Evolutionary conservation across 2,113 vertebrate genomes (phyloP), one percentile per base, ranked within the genome.

Genomic region (Natator depressus): DNA sequence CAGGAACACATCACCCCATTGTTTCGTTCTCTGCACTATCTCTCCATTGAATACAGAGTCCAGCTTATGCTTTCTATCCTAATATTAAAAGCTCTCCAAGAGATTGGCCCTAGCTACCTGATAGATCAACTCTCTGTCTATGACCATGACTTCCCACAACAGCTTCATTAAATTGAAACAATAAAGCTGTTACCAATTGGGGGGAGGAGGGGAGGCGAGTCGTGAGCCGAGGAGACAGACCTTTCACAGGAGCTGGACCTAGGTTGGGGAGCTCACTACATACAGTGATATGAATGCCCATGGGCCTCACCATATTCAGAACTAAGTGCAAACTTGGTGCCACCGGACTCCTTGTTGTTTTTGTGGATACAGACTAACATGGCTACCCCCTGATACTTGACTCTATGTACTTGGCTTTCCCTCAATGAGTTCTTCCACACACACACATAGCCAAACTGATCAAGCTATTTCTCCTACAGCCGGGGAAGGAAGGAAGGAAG

Each of bases 131-230:
- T 75, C 31, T 46, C 79, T 89, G 19, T 88, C 1, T 93, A 88
- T 94, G 80, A 89, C 86, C 91, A 91, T 51, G 31, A 59, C 75
- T 94, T 95, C 54, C 82, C 91, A 90, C 92, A 95, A 93, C 92
- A 97, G 87, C 91, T 97, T 89, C 94, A 54, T 91, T 95, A 91
- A 57, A 62, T 54, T 95, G 57, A 91, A 94, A 95, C 83, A 95
- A 88, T 93, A 83, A 85, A 93, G 87, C 91, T 75, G 25, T 89
- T 90, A 86, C 75, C 88, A 80, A 31, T 84, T 42, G 42, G 5
- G 11, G 5, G 3, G 57, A 4, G 27, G 10, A 7, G 3, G 91
- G 88, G 22, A 9, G 88, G 86, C 94, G 87, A 49, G 65, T 94
- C 47, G 84, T 80, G 53, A 93, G 38, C 69, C 84, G 47, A 94